Percentiles rank a stretch among this genome's conserved stretches.
Conservation (phyloP, 1,140 invertebrate genomes). For the Ceratina japonica region DNA sequence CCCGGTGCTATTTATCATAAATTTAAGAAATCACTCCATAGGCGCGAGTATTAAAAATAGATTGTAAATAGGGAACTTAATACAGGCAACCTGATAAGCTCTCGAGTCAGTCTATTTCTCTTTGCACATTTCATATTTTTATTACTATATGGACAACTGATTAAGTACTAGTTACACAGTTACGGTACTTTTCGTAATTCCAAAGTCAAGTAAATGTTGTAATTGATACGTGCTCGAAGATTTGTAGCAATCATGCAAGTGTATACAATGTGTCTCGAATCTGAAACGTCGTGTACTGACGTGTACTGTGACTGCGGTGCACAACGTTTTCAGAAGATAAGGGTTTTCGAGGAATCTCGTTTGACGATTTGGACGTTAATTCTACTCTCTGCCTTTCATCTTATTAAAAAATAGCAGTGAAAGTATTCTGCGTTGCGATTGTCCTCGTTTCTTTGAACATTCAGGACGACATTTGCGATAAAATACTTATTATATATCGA, state of each 20-base stretch:
- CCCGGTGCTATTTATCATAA: slow-evolving; percentile 36
- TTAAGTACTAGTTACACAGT: no score
- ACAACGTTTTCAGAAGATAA: background rate
- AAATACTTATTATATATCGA: slow-evolving; percentile 1
- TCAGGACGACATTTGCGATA: background rate
- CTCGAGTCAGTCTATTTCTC: slow-evolving; percentile 9
- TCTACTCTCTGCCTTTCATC: slow-evolving; percentile 35
- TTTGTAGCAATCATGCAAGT: no score
- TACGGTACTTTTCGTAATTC: no score
- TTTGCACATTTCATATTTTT: slow-evolving; percentile 5
- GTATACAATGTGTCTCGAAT: no score
- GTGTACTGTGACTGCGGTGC: no score
- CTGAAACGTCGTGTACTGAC: no score
- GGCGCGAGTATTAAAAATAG: background rate
- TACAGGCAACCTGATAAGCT: slow-evolving; percentile 24
- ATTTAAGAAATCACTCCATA: slow-evolving; percentile 5
- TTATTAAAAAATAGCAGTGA: slow-evolving; percentile 19
- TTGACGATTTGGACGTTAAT: slow-evolving; percentile 22
- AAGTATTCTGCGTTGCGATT: slow-evolving; percentile 29
- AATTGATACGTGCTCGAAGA: background rate
- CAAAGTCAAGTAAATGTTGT: background rate
- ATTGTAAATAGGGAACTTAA: slow-evolving; percentile 41
- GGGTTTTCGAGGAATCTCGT: slow-evolving; percentile 32
- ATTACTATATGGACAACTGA: no score
- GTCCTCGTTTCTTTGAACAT: background rate